phyloP scores from a whole-genome alignment of 2,888 invertebrate species.

The Cheilosia urbana region DNA sequence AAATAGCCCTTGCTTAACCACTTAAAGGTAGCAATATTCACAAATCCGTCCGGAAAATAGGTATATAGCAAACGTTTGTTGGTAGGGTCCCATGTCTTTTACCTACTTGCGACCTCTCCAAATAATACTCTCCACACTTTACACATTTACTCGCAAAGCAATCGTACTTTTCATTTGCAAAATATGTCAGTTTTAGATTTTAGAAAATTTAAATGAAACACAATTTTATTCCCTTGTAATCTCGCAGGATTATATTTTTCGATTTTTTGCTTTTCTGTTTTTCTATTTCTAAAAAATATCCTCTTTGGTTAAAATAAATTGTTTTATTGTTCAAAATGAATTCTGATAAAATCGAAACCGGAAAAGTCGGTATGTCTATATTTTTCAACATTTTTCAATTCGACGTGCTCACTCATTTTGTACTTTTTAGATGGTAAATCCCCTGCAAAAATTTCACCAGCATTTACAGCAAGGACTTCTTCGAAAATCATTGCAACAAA shows the following conservation, averaged over 20 bases:
- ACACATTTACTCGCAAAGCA: not conserved
- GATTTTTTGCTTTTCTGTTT: conserved; percentile 22
- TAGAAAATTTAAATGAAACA: conserved; percentile 42
- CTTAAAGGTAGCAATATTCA: too few relatives aligned
- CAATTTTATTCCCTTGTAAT: conserved; percentile 27
- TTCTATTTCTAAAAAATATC: conserved; percentile 6
- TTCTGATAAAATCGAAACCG: not conserved
- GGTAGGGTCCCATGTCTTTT: too few relatives aligned
- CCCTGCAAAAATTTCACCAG: too few relatives aligned
- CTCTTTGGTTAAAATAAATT: conserved; percentile 42
- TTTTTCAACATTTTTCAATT: not conserved
- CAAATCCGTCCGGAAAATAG: too few relatives aligned
- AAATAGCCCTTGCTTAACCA: too few relatives aligned
- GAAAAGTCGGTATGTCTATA: conserved; percentile 13
- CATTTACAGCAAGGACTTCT: too few relatives aligned
- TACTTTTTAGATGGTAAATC: too few relatives aligned
- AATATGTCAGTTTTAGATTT: conserved; percentile 47
- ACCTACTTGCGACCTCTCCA: not conserved
- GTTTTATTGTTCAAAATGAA: conserved; percentile 40
- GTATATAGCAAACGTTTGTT: too few relatives aligned
- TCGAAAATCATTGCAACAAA: not conserved
- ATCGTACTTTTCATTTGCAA: conserved; percentile 23
- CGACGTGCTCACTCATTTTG: too few relatives aligned
- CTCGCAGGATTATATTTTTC: conserved; percentile 42
- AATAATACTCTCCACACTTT: not conserved